These are phyloP conservation scores for Stenodera caucasica DNA, from an alignment of 2,888 invertebrate genomes.

Conservation along the genomic window DNA sequence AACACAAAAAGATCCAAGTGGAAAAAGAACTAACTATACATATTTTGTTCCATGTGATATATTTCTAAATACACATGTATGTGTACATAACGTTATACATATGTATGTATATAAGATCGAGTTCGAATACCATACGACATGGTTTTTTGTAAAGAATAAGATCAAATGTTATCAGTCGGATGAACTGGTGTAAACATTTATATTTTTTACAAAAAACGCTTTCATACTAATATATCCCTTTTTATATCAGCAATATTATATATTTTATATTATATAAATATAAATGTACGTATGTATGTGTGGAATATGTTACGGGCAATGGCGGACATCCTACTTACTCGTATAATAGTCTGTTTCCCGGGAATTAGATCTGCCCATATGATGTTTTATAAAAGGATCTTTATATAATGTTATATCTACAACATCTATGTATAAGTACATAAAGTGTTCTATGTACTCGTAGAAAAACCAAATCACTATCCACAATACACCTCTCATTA, in stretches of 20 bases:
- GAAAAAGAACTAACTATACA: no score
- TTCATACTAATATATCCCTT: conserved; percentile 22
- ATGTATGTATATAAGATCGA: conserved; percentile 8
- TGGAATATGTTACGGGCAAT: conserved; percentile 29
- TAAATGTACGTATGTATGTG: neutral
- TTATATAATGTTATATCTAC: neutral
- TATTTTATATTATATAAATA: conserved; percentile 6
- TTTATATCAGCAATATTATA: conserved; percentile 12
- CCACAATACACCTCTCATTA: no score
- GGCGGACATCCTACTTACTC: conserved; percentile 51
- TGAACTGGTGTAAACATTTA: conserved; percentile 33
- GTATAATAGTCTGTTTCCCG: conserved; percentile 50
- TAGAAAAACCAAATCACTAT: no score
- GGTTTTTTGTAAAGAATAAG: conserved; percentile 25
- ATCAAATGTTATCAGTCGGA: conserved; percentile 35
- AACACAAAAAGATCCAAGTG: no score
- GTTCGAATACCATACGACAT: conserved; percentile 21
- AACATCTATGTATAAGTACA: no score
- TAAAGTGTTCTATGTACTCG: no score
- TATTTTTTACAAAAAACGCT: conserved; percentile 28
- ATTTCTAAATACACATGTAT: neutral
- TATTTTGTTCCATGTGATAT: neutral
- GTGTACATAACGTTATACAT: neutral
- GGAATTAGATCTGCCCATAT: conserved; percentile 43
- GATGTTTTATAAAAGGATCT: conserved; percentile 23